Evolutionary conservation across 2,888 invertebrate species (phyloP).

Genomic region (Pantelozetes paolii): DNA sequence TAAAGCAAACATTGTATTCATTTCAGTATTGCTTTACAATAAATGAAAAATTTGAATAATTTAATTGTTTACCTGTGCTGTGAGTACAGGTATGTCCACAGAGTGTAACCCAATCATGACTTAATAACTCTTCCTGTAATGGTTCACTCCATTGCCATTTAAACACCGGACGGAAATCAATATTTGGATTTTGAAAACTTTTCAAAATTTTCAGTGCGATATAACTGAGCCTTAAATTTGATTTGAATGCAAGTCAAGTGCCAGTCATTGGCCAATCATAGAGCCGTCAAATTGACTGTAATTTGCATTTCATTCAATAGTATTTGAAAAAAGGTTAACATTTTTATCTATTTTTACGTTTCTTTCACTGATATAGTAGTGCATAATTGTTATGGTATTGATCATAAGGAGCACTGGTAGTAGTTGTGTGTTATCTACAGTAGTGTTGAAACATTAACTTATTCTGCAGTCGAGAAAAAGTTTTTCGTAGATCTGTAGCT

Average conservation of each 20-base stretch:
- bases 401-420: background rate
- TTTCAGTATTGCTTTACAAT: background rate
- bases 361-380: too few species aligned
- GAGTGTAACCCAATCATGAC: background rate
- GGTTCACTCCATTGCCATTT: conserved; percentile 27
- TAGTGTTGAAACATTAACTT: too few species aligned
- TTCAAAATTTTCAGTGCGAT: background rate
- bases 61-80: conserved; percentile 8
- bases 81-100: background rate
- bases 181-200: background rate
- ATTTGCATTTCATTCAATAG: too few species aligned
- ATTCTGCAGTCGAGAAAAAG: too few species aligned
- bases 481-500: too few species aligned
- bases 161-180: conserved; percentile 27
- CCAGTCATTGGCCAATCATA: too few species aligned
- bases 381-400: background rate
- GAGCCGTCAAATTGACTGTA: too few species aligned
- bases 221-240: background rate
- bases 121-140: conserved; percentile 30
- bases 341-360: too few species aligned
- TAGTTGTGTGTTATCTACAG: too few species aligned
- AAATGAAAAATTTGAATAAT: background rate
- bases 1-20: background rate
- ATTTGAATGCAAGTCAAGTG: too few species aligned
- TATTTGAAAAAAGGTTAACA: too few species aligned